Evolutionary conservation across 2,888 invertebrate species (phyloP).

Genomic region (Sipha maydis): DNA sequence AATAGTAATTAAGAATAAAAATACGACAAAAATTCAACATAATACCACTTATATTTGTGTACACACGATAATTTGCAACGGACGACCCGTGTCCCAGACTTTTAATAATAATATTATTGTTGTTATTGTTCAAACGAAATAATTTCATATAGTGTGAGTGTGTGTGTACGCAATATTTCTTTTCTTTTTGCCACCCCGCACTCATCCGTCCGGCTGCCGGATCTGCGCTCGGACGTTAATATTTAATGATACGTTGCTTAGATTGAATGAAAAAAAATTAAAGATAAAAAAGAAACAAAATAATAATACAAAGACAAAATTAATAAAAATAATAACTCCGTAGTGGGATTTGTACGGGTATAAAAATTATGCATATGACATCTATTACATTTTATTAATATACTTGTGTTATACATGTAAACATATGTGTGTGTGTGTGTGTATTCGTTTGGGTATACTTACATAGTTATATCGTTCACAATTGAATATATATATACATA

Average conservation of each 20-base stretch:
- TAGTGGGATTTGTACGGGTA: slow-evolving; percentile 14
- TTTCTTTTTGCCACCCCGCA: slow-evolving; percentile 1
- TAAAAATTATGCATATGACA: slow-evolving; percentile 10
- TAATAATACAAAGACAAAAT: background rate
- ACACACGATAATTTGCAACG: slow-evolving; percentile 21
- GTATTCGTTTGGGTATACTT: background rate
- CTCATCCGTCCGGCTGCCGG: background rate
- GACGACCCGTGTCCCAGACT: background rate
- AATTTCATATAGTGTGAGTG: background rate
- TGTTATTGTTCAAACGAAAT: slow-evolving; percentile 5
- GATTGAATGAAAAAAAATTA: slow-evolving; percentile 21
- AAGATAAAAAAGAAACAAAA: background rate
- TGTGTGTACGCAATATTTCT: slow-evolving; percentile 1
- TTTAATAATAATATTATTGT: background rate
- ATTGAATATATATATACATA: slow-evolving; percentile 5
- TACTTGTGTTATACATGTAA: background rate
- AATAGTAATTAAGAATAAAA: slow-evolving; percentile 27
- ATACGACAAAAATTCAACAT: background rate
- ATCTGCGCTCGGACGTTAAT: slow-evolving; percentile 15
- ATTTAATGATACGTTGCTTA: slow-evolving; percentile 43
- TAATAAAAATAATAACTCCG: background rate
- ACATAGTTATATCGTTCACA: background rate
- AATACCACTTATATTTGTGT: background rate
- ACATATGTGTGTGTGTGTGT: background rate
- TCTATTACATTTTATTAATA: background rate